Base-by-base conservation (phyloP, 2,888 invertebrate genomes). In the Caenorhabditis afra region DNA sequence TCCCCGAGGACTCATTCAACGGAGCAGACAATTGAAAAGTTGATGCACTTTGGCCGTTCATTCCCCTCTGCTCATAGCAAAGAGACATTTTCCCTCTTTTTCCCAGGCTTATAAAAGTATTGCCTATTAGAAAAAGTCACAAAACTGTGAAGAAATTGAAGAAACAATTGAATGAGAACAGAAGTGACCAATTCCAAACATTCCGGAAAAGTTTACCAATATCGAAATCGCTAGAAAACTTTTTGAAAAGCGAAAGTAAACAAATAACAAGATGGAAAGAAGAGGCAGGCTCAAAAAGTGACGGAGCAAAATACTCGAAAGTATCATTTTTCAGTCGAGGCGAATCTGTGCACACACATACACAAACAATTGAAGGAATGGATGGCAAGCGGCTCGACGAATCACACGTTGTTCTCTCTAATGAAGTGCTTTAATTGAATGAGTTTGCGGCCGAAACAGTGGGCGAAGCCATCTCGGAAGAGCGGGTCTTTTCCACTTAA, bases 321-420 rank as follows among this genome's bases (percentile, higher is more conserved):
- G 66, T 74, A 66, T 74, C 66, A 66, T 53, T 66, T 65, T 66
- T 74, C 55, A 50, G 71, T 29, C 5, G 41, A 47, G 39, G 49
- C 35, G 71, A 64, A 71, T 71, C 71, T 64, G 62, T 71, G 71
- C 47, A 71, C 47, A 71, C 47, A 73, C 62, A 71, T 57, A 57
- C 71, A 73, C 62, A 71, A 62, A 57, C 71, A 71, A 50, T 41
- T 23, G 58, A 49, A 45, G 22, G 29, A 29, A 29, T 29, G 29
- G 35, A 47, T 50, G 53, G 52, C 23, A 57, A n/a, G 29, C 23
- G 10, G n/a, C 29, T 29, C 29, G 4, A 29, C 29, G 29, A 29
- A 57, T 57, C 57, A 57, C 57, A 39, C 10, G 55, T 47, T 35
- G 23, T 50, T 58, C 58, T 29, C 47, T 57, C 41, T 22, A 70